phyloP scores from a whole-genome alignment of 2,797 vertebrate species.

The Enoplosus armatus region DNA sequence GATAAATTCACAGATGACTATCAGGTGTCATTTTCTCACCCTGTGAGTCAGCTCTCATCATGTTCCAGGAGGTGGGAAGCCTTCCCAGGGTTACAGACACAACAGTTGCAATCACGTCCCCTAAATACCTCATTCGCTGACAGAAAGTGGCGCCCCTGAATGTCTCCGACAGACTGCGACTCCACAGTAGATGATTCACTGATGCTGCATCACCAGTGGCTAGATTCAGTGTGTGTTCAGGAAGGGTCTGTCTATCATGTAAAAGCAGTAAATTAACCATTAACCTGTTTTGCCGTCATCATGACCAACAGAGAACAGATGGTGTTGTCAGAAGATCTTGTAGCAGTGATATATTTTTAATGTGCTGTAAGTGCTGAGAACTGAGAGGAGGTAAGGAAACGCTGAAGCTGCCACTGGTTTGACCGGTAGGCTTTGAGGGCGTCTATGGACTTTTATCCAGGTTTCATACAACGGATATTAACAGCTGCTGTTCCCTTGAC shows the following conservation, averaged over 20 bases:
- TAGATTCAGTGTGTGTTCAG: conserved; percentile 32
- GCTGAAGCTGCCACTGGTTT: conserved; percentile 25
- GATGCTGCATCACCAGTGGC: conserved; percentile 34
- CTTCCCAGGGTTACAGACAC: conserved; percentile 65
- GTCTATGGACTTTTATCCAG: not conserved
- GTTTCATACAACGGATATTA: not conserved
- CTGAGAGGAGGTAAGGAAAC: conserved; percentile 44
- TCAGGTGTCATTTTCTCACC: conserved; percentile 69
- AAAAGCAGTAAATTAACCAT: conserved; percentile 71
- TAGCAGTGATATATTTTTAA: conserved; percentile 76
- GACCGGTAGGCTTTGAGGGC: conserved; percentile 36
- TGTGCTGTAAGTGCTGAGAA: conserved; percentile 68
- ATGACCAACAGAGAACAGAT: conserved; percentile 75
- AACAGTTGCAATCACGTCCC: conserved; percentile 63
- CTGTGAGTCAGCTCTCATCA: conserved; percentile 68
- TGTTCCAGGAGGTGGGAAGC: conserved; percentile 76
- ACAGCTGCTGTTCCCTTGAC: not conserved
- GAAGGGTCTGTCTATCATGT: conserved; percentile 47
- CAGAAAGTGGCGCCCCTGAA: conserved; percentile 65
- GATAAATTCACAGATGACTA: conserved; percentile 71
- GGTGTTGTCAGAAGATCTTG: conserved; percentile 76
- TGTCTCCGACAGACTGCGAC: conserved; percentile 55
- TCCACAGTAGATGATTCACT: conserved; percentile 66
- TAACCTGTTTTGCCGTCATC: conserved; percentile 68
- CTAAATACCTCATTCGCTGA: conserved; percentile 70